phyloP scores from a whole-genome alignment of 2,113 vertebrate species.

The Numida meleagris region DNA sequence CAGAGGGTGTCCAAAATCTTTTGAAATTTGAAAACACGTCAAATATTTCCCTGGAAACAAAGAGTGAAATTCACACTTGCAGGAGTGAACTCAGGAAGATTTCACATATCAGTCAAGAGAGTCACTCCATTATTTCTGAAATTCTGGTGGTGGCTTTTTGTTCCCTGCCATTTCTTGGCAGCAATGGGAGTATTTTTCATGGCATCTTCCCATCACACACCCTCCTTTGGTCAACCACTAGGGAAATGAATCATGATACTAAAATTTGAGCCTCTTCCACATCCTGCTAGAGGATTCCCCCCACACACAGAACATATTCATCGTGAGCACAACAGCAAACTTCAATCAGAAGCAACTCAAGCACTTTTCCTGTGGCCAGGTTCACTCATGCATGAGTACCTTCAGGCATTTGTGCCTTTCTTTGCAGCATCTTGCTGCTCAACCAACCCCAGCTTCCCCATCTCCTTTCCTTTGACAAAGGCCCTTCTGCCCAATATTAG shows the following conservation, averaged over 20 bases:
- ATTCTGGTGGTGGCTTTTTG: neutral
- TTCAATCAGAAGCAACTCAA: neutral
- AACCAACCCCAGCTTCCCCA: neutral
- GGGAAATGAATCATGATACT: neutral
- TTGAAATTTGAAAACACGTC: neutral
- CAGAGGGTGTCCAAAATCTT: neutral
- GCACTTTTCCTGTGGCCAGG: neutral
- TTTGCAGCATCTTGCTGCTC: neutral
- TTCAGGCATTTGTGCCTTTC: rapidly evolving
- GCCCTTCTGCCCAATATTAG: neutral
- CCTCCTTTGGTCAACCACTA: neutral
- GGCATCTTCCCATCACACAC: neutral
- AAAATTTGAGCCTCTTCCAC: neutral
- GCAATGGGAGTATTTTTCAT: neutral
- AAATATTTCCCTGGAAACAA: neutral
- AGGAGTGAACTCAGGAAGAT: neutral
- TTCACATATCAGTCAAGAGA: rapidly evolving
- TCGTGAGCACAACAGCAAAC: neutral
- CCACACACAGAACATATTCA: neutral
- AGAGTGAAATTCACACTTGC: neutral
- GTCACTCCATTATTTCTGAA: neutral
- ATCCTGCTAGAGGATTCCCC: neutral
- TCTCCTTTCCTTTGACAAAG: neutral
- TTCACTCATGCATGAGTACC: rapidly evolving
- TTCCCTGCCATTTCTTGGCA: neutral